phyloP scores from a whole-genome alignment of 2,113 vertebrate species.

The Scophthalmus maximus region DNA sequence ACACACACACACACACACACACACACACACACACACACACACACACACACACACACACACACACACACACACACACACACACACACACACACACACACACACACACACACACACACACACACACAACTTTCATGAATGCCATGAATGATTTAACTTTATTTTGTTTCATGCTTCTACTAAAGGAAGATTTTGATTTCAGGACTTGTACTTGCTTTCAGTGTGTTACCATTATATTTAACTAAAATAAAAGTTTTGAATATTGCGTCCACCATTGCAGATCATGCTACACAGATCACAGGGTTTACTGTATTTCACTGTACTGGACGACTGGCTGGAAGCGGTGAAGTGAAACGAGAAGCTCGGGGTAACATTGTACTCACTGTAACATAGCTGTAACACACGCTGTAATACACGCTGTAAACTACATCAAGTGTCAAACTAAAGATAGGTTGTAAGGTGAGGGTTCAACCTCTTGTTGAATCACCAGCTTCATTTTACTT shows the following conservation, averaged over 20 bases:
- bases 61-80: no score
- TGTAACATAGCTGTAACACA: no score
- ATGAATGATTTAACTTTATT: no score
- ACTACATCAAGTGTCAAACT: neutral
- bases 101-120: no score
- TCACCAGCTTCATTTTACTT: slow-evolving; percentile 35
- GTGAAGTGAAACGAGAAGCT: neutral
- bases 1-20: no score
- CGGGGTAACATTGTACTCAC: slow-evolving; percentile 8
- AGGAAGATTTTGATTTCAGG: neutral
- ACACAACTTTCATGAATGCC: no score
- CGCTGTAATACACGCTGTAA: neutral
- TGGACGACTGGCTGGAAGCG: no score
- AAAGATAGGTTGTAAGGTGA: neutral
- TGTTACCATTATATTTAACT: neutral
- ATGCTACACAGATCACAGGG: neutral
- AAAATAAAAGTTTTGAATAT: neutral
- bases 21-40: no score
- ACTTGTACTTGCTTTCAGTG: neutral
- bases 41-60: no score
- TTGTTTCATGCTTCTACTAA: no score
- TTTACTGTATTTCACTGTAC: neutral
- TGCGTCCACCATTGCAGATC: neutral
- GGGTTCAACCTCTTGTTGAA: neutral
- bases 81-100: no score